Base-by-base conservation (phyloP, 2,888 invertebrate genomes). In the Ashinkailepas kermadecensis region DNA sequence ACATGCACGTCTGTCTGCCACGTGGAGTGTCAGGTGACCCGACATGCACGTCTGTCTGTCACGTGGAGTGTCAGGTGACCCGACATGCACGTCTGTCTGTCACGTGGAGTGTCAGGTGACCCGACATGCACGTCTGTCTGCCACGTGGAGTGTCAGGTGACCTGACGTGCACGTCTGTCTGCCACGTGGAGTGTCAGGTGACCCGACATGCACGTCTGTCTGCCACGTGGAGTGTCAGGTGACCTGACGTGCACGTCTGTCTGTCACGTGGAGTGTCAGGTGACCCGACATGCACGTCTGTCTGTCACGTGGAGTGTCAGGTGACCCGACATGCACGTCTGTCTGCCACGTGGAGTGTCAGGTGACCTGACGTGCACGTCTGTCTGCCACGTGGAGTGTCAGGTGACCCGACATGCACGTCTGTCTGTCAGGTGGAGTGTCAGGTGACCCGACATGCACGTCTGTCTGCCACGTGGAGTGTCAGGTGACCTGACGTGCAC, bases 241-340 rank as follows among this genome's bases (percentile, higher is more conserved):
- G 15, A 84, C 84, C 25, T 84, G 85, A 0, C 91, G n/a, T n/a
- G n/a, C n/a, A n/a, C n/a, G n/a, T n/a, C n/a, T n/a, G n/a, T n/a
- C n/a, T n/a, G n/a, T n/a, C 67, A 78, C 81, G 65, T 83, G 21
- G 84, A 84, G 57, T 84, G 84, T 65, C 83, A 83, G 67, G 83
- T 83, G 15, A 84, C 84, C 25, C 84, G 85, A 0, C 91, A n/a
- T n/a, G n/a, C n/a, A n/a, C n/a, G n/a, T n/a, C n/a, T n/a, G n/a
- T n/a, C n/a, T n/a, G n/a, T n/a, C 67, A 78, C 81, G 65, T 83
- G 21, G 84, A 84, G 57, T 84, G 84, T 65, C 83, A 83, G 67
- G 83, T 83, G 15, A 84, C 84, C 25, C 84, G 85, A 0, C 91
- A n/a, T n/a, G n/a, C n/a, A n/a, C n/a, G n/a, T n/a, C n/a, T n/a